These are phyloP conservation scores for Steromphala cineraria DNA, from an alignment of 2,888 invertebrate species.

Conservation along the genomic window DNA sequence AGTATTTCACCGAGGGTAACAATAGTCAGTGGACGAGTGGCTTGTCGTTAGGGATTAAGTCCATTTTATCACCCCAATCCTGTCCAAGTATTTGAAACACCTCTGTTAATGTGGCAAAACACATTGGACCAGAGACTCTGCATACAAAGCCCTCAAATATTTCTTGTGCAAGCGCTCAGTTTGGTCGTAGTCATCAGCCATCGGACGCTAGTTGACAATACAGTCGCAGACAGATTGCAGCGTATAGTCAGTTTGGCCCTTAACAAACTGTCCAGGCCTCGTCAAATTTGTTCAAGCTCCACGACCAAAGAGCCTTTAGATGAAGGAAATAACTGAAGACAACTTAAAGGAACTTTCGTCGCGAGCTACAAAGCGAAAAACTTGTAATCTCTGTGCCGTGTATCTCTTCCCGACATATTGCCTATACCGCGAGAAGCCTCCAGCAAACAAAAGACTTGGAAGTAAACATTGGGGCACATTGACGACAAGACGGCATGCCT, in stretches of 20 bases:
- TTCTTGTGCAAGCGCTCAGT: constrained; percentile 17
- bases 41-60: constrained; percentile 1
- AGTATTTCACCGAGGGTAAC: neutral
- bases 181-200: constrained; percentile 13
- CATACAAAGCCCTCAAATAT: constrained; percentile 8
- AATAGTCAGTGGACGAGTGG: neutral
- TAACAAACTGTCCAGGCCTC: constrained; percentile 7
- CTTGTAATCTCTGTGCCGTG: constrained; percentile 29
- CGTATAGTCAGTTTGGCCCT: neutral
- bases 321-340: constrained; percentile 29
- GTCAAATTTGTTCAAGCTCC: constrained; percentile 18
- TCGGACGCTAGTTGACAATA: constrained; percentile 6
- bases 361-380: constrained; percentile 34
- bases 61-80: constrained; percentile 20
- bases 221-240: neutral
- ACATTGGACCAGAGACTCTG: neutral
- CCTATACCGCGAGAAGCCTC: constrained; percentile 16
- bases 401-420: constrained; percentile 29
- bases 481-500: neutral
- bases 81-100: constrained; percentile 9
- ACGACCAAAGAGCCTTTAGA: constrained; percentile 18
- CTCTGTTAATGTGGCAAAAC: constrained; percentile 20
- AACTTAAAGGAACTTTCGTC: constrained; percentile 36
- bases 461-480: constrained; percentile 14
- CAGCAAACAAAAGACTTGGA: constrained; percentile 19